Base-by-base conservation (phyloP, 2,888 invertebrate species). In the Venustoraphidia nigricollis region DNA sequence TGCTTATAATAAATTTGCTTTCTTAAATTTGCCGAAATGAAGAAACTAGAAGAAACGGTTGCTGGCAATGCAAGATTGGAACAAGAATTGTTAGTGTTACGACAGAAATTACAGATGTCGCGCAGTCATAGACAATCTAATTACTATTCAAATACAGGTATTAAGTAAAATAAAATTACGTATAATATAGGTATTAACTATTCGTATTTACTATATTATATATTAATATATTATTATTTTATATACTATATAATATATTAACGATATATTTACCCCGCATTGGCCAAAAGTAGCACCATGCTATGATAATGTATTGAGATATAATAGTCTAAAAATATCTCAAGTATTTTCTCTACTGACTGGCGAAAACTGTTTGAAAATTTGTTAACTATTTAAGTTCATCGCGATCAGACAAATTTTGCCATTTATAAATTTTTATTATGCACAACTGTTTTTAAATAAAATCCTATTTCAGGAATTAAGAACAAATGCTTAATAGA, bases 31-130 rank as follows among this genome's bases (percentile, higher is more conserved):
- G 36, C 27, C 38, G 10, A 14, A 27, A 17, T 10, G 10, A 62
- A 87, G 83, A 88, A 88, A 78, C 69, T 93, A 55, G 92, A 93
- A 67, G 90, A 91, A 66, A 91, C 90, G 0, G 89, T 91, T 13
- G 87, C 89, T 2, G 91, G 92, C 57, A 92, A 91, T 63, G 88
- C 89, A 8, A 78, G 87, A 2, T 66, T 93, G 52, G 93, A 93
- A 65, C 85, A 92, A 52, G 92, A 93, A 62, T 69, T 93, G 54
- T 76, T 90, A 45, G 78, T 90, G 27, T 66, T 93, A 49, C 76
- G 91, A 9, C 88, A 91, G 57, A 92, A 89, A 62, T 66, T 90
- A 46, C 88, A 86, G 57, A 78, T 79, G 6, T 76, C 82, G 4
- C 74, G 83, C 36, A 73, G 77, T 48, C 74, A 69, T 45, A 61